Evolutionary conservation across 1,140 invertebrate genomes (phyloP).

Genomic region (Lepidurus arcticus): DNA sequence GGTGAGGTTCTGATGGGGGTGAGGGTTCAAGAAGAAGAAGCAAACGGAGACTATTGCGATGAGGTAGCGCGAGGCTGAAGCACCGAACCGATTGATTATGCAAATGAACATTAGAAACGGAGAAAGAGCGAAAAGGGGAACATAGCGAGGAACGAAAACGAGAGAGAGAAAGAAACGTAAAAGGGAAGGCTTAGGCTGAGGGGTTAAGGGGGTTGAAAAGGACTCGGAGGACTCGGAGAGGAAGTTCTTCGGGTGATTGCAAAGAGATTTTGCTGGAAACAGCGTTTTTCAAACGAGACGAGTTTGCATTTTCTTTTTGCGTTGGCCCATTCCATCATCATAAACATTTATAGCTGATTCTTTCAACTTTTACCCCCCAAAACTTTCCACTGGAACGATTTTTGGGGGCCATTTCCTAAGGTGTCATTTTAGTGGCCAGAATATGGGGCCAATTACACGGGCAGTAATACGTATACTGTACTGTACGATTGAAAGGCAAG

Average conservation of each 20-base stretch:
- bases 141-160: background rate
- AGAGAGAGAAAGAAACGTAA: background rate
- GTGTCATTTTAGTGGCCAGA: no score
- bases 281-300: slow-evolving; percentile 17
- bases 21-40: no score
- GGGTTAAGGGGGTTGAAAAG: background rate
- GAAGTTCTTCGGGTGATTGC: background rate
- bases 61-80: background rate
- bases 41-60: no score
- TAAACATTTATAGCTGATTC: slow-evolving; percentile 1
- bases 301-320: slow-evolving; percentile 3
- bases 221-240: background rate
- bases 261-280: slow-evolving; percentile 12
- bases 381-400: background rate
- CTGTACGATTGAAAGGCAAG: no score
- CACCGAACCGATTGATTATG: slow-evolving; percentile 15
- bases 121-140: background rate
- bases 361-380: background rate
- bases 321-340: background rate
- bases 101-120: slow-evolving; percentile 12
- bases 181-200: background rate
- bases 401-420: no score
- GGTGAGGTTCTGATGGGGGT: no score
- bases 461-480: no score
- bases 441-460: no score